phyloP scores from a whole-genome alignment of 2,797 vertebrate genomes.

The Spondyliosoma cantharus region DNA sequence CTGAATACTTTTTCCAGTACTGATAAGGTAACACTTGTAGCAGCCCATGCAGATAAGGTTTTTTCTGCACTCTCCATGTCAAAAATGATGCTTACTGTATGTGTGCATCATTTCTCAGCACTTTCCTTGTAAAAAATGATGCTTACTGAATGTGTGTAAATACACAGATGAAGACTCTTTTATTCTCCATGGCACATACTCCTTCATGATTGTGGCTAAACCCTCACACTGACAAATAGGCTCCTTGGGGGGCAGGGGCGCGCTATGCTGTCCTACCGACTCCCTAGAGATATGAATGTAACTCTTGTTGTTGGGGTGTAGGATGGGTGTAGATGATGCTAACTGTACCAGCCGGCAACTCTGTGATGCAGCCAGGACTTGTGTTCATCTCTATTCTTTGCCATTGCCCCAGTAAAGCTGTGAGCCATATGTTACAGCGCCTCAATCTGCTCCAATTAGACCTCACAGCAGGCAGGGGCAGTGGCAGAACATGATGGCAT shows the following conservation, averaged over 20 bases:
- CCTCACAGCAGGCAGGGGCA: constrained; percentile 35
- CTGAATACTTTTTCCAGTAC: neutral
- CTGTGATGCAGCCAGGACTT: constrained; percentile 49
- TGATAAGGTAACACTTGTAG: neutral
- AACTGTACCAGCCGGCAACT: constrained; percentile 39
- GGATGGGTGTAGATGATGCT: constrained; percentile 22
- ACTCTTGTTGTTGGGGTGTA: constrained; percentile 7
- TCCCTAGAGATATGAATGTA: neutral
- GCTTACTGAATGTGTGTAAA: neutral
- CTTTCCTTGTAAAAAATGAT: neutral
- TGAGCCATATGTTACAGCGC: constrained; percentile 62
- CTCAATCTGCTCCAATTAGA: constrained; percentile 67
- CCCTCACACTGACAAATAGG: constrained; percentile 10
- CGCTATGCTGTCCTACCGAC: neutral
- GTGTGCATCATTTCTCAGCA: neutral
- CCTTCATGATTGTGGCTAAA: constrained; percentile 6
- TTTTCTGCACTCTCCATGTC: neutral
- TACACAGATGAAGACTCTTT: neutral
- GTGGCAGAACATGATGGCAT: constrained; percentile 7
- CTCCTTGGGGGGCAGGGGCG: neutral
- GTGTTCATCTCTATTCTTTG: constrained; percentile 29
- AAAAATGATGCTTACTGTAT: neutral
- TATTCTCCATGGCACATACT: constrained; percentile 3
- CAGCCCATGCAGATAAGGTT: neutral
- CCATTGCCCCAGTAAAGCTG: constrained; percentile 34